A percentile compares a stretch with the other conserved stretches of the same genome.
phyloP scores from a whole-genome alignment of 2,888 invertebrate genomes.

The Troides helena region DNA sequence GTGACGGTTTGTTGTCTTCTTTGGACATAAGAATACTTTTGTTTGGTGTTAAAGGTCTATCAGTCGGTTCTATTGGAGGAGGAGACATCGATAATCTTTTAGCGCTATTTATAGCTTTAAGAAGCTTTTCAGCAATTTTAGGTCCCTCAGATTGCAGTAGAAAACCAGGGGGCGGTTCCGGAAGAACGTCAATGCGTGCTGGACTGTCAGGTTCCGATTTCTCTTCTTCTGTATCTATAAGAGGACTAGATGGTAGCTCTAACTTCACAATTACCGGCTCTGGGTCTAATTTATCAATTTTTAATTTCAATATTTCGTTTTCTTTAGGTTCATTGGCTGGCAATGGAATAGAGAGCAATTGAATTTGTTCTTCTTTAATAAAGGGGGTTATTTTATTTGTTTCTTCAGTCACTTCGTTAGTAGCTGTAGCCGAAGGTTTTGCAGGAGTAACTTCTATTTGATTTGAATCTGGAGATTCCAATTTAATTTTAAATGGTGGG shows the following conservation, averaged over 20 bases:
- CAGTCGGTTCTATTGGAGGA: conserved; percentile 51
- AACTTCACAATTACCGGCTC: conserved; percentile 49
- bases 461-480: conserved; percentile 31
- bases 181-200: conserved; percentile 71
- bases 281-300: conserved; percentile 51
- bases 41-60: conserved; percentile 56
- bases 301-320: conserved; percentile 40
- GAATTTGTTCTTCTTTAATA: conserved; percentile 40
- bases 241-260: conserved; percentile 66
- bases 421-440: conserved; percentile 22
- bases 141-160: conserved; percentile 74
- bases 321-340: conserved; percentile 43
- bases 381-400: conserved; percentile 8
- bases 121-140: conserved; percentile 82
- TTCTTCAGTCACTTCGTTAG: conserved; percentile 19
- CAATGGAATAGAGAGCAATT: conserved; percentile 46
- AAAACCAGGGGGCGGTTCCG: conserved; percentile 73
- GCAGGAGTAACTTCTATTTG: conserved; percentile 26
- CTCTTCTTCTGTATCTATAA: conserved; percentile 71
- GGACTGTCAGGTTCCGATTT: conserved; percentile 76
- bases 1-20: conserved; percentile 41
- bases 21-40: conserved; percentile 46
- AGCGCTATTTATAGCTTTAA: conserved; percentile 81
- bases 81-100: conserved; percentile 76
- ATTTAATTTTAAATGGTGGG: conserved; percentile 47